Evolutionary conservation across 2,797 vertebrate species (phyloP), one percentile per base, ranked within the genome.

Genomic region (Brotula barbata): DNA sequence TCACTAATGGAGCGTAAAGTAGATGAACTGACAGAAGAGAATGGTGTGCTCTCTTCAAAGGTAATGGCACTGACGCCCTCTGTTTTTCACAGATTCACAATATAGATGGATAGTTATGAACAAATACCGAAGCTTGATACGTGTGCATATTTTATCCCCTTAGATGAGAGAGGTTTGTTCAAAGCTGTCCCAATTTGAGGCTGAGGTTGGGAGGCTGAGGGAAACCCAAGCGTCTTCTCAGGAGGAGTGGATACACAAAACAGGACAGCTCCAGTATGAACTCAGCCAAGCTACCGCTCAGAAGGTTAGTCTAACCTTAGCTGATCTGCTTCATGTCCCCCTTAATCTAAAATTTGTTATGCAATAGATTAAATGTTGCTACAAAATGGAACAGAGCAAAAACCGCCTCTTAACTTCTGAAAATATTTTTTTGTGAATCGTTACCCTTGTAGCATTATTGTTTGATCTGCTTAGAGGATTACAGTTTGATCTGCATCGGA

Each of bases 1-100:
- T 80, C 81, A 19, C 93, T 95, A 56, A 94, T 94, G 91, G 96
- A 98, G 53, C 90, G 90, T 23, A 95, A 94, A 67, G 91, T 97
- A 39, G 93, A 85, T 63, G 89, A 95, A 44, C 90, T 98, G 13
- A 85, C 91, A 0, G 96, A 96, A 14, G 96, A 99, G 80, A 98
- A 96, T 1, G 95, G 95, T 1, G 86, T 89, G 0, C 93, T 99
- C 1, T 91, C 94, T 2, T 95, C 90, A 64, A 93, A 95, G 93
- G 96, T 95, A 85, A 47, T 9, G 14, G 36, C 19, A 2, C 6
- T 8, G 25, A 13, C 23, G 14, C 37, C 6, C 37, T 14, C 3
- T 28, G 3, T 28, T 28, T 28, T 28, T 28, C 25, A 28, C 25
- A 28, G 25, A 28, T 28, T 3, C 7, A n/a, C n/a, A 39, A 7